phyloP scores from a whole-genome alignment of 2,888 invertebrate genomes.

The Limnephilus marmoratus region DNA sequence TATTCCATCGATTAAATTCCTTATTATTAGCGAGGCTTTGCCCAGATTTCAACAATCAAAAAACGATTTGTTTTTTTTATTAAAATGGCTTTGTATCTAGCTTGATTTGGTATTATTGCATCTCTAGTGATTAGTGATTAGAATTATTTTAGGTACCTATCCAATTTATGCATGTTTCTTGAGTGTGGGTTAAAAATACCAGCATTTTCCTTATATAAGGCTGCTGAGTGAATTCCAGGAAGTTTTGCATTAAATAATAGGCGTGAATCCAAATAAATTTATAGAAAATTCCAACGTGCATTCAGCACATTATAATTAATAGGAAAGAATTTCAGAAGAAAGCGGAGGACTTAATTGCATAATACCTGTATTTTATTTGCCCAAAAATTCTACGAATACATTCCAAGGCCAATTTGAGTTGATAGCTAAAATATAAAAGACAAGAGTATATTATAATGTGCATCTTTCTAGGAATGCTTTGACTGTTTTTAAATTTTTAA shows the following conservation, averaged over 20 bases:
- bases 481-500: background rate
- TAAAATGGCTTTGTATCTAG: too few species aligned
- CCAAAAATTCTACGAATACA: background rate
- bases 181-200: background rate
- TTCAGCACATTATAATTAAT: background rate
- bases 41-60: too few species aligned
- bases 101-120: too few species aligned
- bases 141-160: too few species aligned
- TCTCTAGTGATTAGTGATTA: too few species aligned
- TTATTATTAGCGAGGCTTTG: too few species aligned
- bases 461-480: background rate
- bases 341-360: background rate
- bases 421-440: background rate
- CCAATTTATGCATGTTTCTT: background rate
- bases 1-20: too few species aligned
- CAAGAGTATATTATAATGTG: background rate
- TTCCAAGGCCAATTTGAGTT: background rate
- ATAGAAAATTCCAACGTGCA: background rate
- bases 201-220: background rate
- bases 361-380: too few species aligned
- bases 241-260: background rate
- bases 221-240: background rate
- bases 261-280: background rate
- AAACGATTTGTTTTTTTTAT: too few species aligned
- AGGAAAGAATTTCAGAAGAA: background rate